These are phyloP conservation scores for Aporophyla nigra DNA, from an alignment of 2,888 invertebrate species.

Conservation along the genomic window DNA sequence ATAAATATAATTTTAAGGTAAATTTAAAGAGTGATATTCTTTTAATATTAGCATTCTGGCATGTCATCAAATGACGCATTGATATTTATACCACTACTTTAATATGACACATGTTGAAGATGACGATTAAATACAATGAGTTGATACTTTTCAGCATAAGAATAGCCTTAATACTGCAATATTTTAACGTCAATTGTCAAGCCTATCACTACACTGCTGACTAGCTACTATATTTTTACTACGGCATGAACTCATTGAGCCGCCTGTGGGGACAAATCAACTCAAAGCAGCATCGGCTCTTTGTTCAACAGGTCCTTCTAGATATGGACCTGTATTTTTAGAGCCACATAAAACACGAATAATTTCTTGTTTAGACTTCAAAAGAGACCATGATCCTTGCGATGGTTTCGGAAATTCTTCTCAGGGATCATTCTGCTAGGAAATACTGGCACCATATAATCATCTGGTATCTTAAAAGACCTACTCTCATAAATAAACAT, in stretches of 20 bases:
- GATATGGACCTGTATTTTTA: too few relatives aligned
- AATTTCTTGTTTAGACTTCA: too few relatives aligned
- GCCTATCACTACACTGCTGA: background rate
- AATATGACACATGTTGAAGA: background rate
- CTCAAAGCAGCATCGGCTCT: too few relatives aligned
- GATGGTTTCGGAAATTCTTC: too few relatives aligned
- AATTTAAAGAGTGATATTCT: background rate
- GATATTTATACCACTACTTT: constrained; percentile 5
- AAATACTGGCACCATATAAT: too few relatives aligned
- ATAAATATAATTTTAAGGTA: background rate
- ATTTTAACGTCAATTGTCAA: background rate
- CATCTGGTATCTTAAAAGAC: too few relatives aligned
- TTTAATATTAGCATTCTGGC: background rate
- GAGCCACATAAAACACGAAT: too few relatives aligned
- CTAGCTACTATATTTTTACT: background rate
- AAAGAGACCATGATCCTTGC: too few relatives aligned
- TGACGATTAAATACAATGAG: constrained; percentile 5
- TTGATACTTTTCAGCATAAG: background rate
- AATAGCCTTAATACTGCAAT: background rate
- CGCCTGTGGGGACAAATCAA: too few relatives aligned
- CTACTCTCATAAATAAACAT: too few relatives aligned
- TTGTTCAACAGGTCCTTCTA: too few relatives aligned
- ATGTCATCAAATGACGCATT: background rate
- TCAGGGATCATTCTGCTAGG: too few relatives aligned
- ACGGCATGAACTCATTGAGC: background rate